A percentile compares a stretch with the other conserved stretches of the same genome.
These are phyloP conservation scores for Adela reaumurella DNA, from an alignment of 2,888 invertebrate genomes.

Conservation along the genomic window DNA sequence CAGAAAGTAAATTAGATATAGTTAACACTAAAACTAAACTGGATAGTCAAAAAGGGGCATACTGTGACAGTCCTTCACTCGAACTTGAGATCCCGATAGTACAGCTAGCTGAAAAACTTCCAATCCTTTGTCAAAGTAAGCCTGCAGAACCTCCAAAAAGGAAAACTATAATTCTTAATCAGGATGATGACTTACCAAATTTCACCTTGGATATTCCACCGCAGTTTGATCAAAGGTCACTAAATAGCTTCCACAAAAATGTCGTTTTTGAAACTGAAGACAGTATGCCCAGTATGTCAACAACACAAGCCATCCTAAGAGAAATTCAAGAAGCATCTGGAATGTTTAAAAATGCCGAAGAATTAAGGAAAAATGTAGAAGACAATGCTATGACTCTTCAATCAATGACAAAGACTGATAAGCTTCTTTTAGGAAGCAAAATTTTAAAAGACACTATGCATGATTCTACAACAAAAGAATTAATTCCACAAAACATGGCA, in stretches of 20 bases:
- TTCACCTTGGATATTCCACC: slow-evolving; percentile 18
- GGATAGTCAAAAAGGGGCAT: too few relatives aligned
- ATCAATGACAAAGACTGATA: too few relatives aligned
- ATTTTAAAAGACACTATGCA: too few relatives aligned
- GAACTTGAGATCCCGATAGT: slow-evolving; percentile 1
- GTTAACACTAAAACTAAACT: too few relatives aligned
- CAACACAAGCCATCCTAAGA: slow-evolving; percentile 6
- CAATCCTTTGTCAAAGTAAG: slow-evolving; percentile 23
- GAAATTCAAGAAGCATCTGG: slow-evolving; percentile 5
- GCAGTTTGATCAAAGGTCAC: slow-evolving; percentile 4
- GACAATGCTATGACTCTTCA: too few relatives aligned
- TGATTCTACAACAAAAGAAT: too few relatives aligned
- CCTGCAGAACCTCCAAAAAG: slow-evolving; percentile 17
- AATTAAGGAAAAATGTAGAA: too few relatives aligned
- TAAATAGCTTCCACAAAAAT: not conserved
- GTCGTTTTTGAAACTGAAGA: not conserved
- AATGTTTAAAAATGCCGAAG: not conserved
- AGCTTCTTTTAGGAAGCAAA: too few relatives aligned
- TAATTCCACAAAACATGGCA: too few relatives aligned
- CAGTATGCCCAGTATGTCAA: not conserved
- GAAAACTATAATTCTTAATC: slow-evolving; percentile 30
- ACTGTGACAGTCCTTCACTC: too few relatives aligned
- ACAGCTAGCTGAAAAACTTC: slow-evolving; percentile 26
- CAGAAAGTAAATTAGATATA: too few relatives aligned
- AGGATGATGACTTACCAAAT: slow-evolving; percentile 34